Evolutionary conservation across 1,140 invertebrate genomes (phyloP).

Genomic region (Dendrolimus kikuchii): DNA sequence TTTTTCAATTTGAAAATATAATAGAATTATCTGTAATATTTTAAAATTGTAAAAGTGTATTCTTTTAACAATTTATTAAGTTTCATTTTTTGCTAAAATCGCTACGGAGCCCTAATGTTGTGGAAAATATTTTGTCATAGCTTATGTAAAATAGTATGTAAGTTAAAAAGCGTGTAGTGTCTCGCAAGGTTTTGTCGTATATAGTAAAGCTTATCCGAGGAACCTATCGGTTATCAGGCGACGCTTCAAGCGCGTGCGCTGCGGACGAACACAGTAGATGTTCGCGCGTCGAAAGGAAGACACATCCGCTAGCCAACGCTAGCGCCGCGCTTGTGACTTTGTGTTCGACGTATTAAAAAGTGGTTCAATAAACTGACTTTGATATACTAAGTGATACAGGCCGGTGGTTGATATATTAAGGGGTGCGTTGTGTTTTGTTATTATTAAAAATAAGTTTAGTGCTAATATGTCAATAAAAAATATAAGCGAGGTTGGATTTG

Average conservation of each 20-base stretch:
- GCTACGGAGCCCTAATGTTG: too few relatives aligned
- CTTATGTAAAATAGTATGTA: too few relatives aligned
- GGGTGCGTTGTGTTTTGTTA: constrained; percentile 39
- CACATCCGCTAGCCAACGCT: constrained; percentile 43
- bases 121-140: too few relatives aligned
- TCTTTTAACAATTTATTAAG: too few relatives aligned
- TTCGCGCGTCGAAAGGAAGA: constrained; percentile 56
- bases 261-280: constrained; percentile 52
- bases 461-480: too few relatives aligned
- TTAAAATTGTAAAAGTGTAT: too few relatives aligned
- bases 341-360: constrained; percentile 21
- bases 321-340: constrained; percentile 23
- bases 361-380: constrained; percentile 18
- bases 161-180: not conserved
- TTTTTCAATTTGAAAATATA: too few relatives aligned
- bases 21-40: too few relatives aligned
- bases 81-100: too few relatives aligned
- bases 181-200: constrained; percentile 24
- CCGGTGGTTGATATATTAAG: constrained; percentile 20
- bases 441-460: constrained; percentile 5
- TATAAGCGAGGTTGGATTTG: not conserved
- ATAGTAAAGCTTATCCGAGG: constrained; percentile 33
- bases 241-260: constrained; percentile 29
- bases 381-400: constrained; percentile 14
- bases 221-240: constrained; percentile 57